Conservation (phyloP, 2,113 vertebrate genomes). For the Elaphurus davidianus region DNA sequence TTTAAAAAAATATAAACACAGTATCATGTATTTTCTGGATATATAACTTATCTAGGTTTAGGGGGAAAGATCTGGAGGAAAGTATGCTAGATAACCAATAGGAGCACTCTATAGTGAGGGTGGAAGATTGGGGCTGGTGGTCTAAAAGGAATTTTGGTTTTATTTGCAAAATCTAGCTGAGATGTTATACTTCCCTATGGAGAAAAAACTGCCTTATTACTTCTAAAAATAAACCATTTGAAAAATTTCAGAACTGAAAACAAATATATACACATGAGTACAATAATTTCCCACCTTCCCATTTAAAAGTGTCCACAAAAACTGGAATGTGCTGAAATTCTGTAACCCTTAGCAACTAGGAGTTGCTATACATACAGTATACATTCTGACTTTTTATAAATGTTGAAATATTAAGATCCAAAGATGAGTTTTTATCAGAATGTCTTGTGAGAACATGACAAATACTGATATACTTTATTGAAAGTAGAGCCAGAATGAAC, state of each 20-base stretch:
- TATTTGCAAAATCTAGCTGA: background rate
- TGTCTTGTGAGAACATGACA: background rate
- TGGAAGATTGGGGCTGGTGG: background rate
- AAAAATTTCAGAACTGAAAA: background rate
- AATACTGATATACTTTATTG: background rate
- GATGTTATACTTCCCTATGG: background rate
- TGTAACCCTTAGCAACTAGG: background rate
- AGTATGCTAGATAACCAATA: background rate
- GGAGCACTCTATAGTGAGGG: background rate
- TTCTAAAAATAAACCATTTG: background rate
- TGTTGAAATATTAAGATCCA: background rate
- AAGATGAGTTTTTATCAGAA: background rate
- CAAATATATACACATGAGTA: background rate
- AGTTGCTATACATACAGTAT: background rate
- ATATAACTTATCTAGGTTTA: background rate
- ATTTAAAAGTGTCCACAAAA: background rate
- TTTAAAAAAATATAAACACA: background rate
- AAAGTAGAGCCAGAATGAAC: background rate
- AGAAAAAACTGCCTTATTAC: background rate
- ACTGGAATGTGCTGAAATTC: background rate
- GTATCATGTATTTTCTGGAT: background rate
- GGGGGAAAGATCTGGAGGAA: background rate
- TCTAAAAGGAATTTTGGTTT: background rate
- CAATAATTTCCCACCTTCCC: background rate
- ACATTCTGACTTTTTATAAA: background rate